phyloP scores from a whole-genome alignment of 2,797 vertebrate species.

The Enteromius viviparus region DNA sequence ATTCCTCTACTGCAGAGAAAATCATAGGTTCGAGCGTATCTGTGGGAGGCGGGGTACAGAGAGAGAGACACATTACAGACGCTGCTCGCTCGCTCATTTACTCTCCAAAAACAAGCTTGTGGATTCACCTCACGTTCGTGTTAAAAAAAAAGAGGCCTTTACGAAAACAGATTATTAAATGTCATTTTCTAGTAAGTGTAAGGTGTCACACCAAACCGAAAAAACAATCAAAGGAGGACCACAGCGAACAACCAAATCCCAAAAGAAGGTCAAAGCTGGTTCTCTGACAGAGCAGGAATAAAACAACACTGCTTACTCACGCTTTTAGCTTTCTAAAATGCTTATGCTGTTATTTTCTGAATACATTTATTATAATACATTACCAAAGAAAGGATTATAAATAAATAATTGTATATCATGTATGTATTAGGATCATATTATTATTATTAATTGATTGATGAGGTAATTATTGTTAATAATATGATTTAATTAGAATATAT shows the following conservation, averaged over 20 bases:
- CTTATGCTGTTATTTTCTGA: not conserved
- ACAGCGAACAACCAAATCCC: not conserved
- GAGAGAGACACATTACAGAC: conserved; percentile 70
- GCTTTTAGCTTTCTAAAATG: not conserved
- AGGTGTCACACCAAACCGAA: not conserved
- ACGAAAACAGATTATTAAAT: conserved; percentile 6
- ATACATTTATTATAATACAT: not conserved
- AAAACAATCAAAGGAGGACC: conserved; percentile 4
- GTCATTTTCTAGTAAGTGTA: not conserved
- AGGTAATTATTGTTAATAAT: not conserved
- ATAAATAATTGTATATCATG: not conserved
- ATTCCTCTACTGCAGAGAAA: conserved; percentile 82
- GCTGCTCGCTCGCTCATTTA: conserved; percentile 54
- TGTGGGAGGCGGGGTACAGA: conserved; percentile 76
- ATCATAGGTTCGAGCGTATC: conserved; percentile 82
- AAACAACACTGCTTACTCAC: not conserved
- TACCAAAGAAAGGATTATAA: not conserved
- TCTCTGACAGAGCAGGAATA: not conserved
- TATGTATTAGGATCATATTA: not conserved
- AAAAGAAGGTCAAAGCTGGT: conserved; percentile 6
- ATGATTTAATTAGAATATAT: not conserved
- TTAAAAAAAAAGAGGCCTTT: not conserved
- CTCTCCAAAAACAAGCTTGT: conserved; percentile 37
- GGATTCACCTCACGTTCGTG: conserved; percentile 24
- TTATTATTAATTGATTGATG: no score